Percentiles rank a stretch among this genome's conserved stretches.
These are phyloP conservation scores for Fopius arisanus DNA, from an alignment of 1,140 invertebrate genomes.

Conservation along the genomic window DNA sequence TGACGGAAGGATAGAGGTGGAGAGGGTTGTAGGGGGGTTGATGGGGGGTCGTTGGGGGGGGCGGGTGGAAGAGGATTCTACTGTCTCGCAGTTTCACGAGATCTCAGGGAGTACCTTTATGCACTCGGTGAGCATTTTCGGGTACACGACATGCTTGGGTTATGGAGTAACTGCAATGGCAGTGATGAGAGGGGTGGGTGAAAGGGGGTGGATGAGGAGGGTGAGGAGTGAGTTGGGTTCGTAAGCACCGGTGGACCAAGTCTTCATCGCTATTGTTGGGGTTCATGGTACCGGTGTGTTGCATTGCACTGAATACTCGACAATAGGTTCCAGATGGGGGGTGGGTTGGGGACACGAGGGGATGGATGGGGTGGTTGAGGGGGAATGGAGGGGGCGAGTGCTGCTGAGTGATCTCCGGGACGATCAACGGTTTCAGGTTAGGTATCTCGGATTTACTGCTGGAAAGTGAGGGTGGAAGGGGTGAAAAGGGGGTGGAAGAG, in stretches of 20 bases:
- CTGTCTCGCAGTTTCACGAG: neutral
- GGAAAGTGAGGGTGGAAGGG: neutral
- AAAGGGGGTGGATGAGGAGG: neutral
- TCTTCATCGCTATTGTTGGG: constrained; percentile 6
- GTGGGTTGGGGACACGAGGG: neutral
- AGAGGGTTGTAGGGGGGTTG: neutral
- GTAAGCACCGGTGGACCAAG: neutral
- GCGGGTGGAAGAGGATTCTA: neutral
- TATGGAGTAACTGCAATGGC: neutral
- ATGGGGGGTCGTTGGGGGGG: neutral
- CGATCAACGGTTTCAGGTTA: neutral
- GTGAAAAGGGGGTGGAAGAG: neutral
- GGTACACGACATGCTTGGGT: neutral
- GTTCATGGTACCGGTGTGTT: neutral
- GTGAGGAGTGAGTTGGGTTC: neutral
- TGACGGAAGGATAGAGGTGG: neutral
- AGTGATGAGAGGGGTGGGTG: neutral
- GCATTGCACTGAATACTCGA: constrained; percentile 3
- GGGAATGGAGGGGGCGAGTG: neutral
- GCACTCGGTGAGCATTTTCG: constrained; percentile 7
- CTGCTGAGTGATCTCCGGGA: neutral
- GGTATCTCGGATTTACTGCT: neutral
- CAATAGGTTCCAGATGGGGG: neutral
- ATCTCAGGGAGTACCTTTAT: neutral
- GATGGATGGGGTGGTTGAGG: neutral